These are phyloP conservation scores for Drosophila anomalata DNA, from an alignment of 2,888 invertebrate genomes.

Conservation along the genomic window DNA sequence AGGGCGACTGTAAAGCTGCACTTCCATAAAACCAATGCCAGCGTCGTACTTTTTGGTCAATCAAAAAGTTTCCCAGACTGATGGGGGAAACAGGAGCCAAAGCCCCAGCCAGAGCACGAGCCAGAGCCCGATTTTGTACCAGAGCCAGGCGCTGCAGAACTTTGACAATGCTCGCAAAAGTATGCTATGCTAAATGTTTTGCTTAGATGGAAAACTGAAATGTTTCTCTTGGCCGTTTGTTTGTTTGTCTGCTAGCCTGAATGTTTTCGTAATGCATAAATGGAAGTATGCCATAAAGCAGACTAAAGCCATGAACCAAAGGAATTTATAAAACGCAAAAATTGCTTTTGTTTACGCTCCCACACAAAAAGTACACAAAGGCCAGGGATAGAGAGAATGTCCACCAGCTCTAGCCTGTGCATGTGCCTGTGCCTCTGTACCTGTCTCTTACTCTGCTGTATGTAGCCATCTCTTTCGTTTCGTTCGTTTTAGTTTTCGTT, in stretches of 20 bases:
- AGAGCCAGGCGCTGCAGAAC: slow-evolving; percentile 6
- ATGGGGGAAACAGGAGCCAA: slow-evolving; percentile 3
- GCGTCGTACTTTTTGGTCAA: slow-evolving; percentile 47
- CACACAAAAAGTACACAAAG: slow-evolving; percentile 48
- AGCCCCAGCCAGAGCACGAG: too few species aligned
- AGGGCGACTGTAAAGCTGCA: slow-evolving; percentile 30
- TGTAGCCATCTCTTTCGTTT: slow-evolving; percentile 10
- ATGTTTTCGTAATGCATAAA: slow-evolving; percentile 29
- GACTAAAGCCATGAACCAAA: slow-evolving; percentile 50
- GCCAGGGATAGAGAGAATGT: slow-evolving; percentile 12
- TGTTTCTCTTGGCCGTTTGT: slow-evolving; percentile 18
- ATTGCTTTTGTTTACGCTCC: slow-evolving; percentile 66
- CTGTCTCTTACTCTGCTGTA: neutral
- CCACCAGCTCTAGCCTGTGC: slow-evolving; percentile 1
- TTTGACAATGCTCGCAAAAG: slow-evolving; percentile 59
- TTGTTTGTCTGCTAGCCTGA: slow-evolving; percentile 15
- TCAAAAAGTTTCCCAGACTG: slow-evolving; percentile 58
- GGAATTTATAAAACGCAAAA: slow-evolving; percentile 66
- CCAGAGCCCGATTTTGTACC: neutral
- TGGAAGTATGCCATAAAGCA: slow-evolving; percentile 45
- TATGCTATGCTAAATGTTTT: slow-evolving; percentile 62
- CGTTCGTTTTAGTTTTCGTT: slow-evolving; percentile 23
- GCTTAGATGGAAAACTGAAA: slow-evolving; percentile 60
- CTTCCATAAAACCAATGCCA: slow-evolving; percentile 54
- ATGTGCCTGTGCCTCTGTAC: neutral